Conservation (phyloP, 2,797 vertebrate genomes). For the Poeciliopsis turneri region DNA sequence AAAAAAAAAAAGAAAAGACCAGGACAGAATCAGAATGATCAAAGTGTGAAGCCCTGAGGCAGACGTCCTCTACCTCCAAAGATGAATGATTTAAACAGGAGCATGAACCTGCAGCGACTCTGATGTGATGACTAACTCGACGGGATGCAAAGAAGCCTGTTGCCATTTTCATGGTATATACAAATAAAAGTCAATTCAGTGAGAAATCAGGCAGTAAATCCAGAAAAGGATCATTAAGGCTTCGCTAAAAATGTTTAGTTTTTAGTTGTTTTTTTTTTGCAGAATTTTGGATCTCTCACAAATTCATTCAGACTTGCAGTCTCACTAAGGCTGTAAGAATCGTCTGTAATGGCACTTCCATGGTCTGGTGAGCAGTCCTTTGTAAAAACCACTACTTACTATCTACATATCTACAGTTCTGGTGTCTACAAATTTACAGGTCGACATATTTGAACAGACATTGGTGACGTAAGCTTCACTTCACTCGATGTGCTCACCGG, state of each 20-base stretch:
- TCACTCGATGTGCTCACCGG: constrained; percentile 15
- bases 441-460: constrained; percentile 50
- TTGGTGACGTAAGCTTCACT: constrained; percentile 34
- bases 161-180: constrained; percentile 49
- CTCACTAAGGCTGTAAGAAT: constrained; percentile 73
- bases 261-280: constrained; percentile 65
- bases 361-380: constrained; percentile 69
- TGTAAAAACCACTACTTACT: constrained; percentile 60
- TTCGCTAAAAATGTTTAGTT: constrained; percentile 47
- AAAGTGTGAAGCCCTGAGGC: constrained; percentile 27
- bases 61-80: constrained; percentile 39
- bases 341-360: constrained; percentile 77
- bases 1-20: neutral
- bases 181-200: constrained; percentile 57
- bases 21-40: constrained; percentile 37
- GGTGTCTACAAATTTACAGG: constrained; percentile 65
- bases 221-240: constrained; percentile 69
- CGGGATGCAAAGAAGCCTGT: constrained; percentile 39
- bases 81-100: constrained; percentile 23
- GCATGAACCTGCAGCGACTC: constrained; percentile 23
- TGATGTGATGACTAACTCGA: constrained; percentile 10
- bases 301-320: constrained; percentile 66
- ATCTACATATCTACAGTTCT: constrained; percentile 76
- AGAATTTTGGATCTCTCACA: constrained; percentile 55
- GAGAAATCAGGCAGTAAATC: constrained; percentile 60